Evolutionary conservation across 1,140 invertebrate genomes (phyloP).

Genomic region (Araneus ventricosus): DNA sequence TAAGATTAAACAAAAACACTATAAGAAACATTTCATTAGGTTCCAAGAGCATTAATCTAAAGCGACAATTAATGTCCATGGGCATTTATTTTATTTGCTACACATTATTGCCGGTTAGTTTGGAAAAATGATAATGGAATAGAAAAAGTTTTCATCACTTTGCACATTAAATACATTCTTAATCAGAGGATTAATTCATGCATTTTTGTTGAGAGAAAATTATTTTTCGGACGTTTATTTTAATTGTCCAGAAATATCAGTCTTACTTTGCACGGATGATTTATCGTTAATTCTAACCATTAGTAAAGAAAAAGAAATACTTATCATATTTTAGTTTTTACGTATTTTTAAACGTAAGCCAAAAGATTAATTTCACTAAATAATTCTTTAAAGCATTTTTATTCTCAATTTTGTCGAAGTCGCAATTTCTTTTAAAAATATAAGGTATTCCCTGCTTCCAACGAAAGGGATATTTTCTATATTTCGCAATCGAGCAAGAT

Average conservation of each 20-base stretch:
- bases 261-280: slow-evolving; percentile 16
- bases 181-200: slow-evolving; percentile 29
- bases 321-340: neutral
- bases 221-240: slow-evolving; percentile 36
- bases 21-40: slow-evolving; percentile 2
- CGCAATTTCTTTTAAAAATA: neutral
- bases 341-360: neutral
- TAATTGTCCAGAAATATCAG: neutral
- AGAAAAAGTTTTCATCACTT: slow-evolving; percentile 11
- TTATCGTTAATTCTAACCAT: slow-evolving; percentile 13
- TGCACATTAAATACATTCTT: slow-evolving; percentile 36
- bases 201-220: neutral
- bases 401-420: neutral
- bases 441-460: neutral
- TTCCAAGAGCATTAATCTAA: slow-evolving; percentile 33
- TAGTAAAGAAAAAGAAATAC: neutral
- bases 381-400: too few relatives aligned
- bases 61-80: slow-evolving; percentile 38
- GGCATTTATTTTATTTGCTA: slow-evolving; percentile 29
- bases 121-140: slow-evolving; percentile 34
- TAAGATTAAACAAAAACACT: slow-evolving; percentile 29
- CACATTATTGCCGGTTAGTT: neutral
- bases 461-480: neutral
- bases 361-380: slow-evolving; percentile 1
- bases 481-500: neutral